Evolutionary conservation across 2,113 vertebrate genomes (phyloP).

Genomic region (Lamprotornis superbus): DNA sequence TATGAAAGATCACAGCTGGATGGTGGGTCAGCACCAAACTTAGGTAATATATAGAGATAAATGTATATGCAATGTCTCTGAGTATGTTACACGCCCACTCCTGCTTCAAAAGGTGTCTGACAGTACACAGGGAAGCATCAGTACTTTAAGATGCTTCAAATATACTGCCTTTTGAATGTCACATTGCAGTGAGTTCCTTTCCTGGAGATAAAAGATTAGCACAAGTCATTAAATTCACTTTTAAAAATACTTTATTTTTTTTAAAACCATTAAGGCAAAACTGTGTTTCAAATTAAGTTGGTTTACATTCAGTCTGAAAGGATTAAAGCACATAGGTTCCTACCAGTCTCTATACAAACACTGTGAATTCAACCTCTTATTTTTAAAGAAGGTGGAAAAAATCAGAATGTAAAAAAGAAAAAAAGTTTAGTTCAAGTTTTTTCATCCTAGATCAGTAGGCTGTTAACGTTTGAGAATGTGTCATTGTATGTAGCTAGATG

Average conservation of each 20-base stretch:
- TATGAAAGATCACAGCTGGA: background rate
- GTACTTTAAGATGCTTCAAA: background rate
- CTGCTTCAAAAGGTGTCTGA: background rate
- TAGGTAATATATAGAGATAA: background rate
- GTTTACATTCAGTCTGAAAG: conserved; percentile 76
- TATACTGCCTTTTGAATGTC: background rate
- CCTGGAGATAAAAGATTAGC: background rate
- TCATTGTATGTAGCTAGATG: background rate
- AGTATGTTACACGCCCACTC: background rate
- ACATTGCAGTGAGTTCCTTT: background rate
- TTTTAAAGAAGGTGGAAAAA: background rate
- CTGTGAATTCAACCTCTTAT: background rate
- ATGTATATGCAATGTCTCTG: background rate
- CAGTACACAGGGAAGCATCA: background rate
- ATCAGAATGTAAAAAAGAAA: conserved; percentile 14
- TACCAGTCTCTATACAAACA: conserved; percentile 54
- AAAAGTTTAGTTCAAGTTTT: conserved; percentile 49
- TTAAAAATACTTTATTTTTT: conserved; percentile 78
- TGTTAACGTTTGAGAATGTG: background rate
- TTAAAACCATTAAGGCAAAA: conserved; percentile 75
- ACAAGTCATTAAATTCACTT: background rate
- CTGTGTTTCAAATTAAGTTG: conserved; percentile 63
- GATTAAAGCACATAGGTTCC: conserved; percentile 43
- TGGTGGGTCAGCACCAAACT: background rate
- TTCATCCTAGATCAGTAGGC: conserved; percentile 15